These are phyloP conservation scores for Brevimyrus niger DNA, from an alignment of 2,113 vertebrate species.

Conservation along the genomic window DNA sequence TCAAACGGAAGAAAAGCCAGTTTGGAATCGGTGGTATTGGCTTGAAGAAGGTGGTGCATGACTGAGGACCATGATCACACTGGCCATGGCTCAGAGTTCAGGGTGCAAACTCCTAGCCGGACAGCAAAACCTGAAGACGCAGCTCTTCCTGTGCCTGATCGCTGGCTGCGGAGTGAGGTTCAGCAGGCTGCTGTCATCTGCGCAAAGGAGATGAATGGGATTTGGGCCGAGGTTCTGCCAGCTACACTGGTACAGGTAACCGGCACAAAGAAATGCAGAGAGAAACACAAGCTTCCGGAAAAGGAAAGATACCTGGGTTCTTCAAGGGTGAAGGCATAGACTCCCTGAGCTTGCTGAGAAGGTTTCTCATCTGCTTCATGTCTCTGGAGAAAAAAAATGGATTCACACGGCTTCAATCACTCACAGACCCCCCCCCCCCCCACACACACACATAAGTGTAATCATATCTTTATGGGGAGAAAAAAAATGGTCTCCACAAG, in stretches of 20 bases:
- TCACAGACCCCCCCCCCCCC: neutral
- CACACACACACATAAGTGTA: neutral
- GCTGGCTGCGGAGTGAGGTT: constrained; percentile 90
- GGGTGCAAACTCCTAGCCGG: constrained; percentile 67
- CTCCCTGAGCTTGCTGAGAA: constrained; percentile 99
- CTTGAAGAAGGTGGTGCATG: neutral
- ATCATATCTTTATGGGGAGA: neutral
- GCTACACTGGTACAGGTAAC: neutral
- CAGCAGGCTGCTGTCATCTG: constrained; percentile 96
- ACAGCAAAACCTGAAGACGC: constrained; percentile 96
- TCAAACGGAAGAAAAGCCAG: neutral
- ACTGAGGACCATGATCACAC: constrained; percentile 21
- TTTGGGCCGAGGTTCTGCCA: neutral
- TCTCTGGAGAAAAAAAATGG: constrained; percentile 59
- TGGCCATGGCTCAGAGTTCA: constrained; percentile 26
- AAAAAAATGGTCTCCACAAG: neutral
- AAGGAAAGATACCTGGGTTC: constrained; percentile 76
- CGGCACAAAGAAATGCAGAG: neutral
- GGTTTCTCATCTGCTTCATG: constrained; percentile 97
- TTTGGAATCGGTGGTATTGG: neutral
- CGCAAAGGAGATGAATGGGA: neutral
- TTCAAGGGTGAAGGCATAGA: constrained; percentile 98
- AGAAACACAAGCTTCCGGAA: neutral
- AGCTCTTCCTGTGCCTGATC: constrained; percentile 87
- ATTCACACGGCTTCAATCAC: neutral